phyloP scores from a whole-genome alignment of 2,888 invertebrate genomes.

The Troides aeacus region DNA sequence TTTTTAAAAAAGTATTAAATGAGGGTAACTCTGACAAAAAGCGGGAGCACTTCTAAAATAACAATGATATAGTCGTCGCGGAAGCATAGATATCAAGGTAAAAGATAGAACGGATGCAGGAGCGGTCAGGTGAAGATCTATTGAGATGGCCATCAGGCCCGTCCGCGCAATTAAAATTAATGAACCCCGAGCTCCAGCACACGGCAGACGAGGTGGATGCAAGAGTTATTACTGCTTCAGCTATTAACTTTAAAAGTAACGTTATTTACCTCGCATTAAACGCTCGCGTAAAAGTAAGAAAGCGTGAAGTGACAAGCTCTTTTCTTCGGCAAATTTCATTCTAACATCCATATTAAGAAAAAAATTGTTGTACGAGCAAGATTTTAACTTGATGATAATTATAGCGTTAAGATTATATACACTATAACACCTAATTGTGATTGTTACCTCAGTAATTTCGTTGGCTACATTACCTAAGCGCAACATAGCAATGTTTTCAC shows the following conservation, averaged over 20 bases:
- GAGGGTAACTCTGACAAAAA: background rate
- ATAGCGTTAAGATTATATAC: too few species aligned
- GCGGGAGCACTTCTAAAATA: slow-evolving; percentile 3
- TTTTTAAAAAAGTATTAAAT: background rate
- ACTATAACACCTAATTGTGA: too few species aligned
- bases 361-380: too few species aligned
- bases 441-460: too few species aligned
- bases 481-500: too few species aligned
- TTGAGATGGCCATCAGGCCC: slow-evolving; percentile 43
- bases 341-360: too few species aligned
- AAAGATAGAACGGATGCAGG: slow-evolving; percentile 31
- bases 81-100: slow-evolving; percentile 27
- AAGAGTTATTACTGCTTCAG: slow-evolving; percentile 5
- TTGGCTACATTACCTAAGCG: too few species aligned
- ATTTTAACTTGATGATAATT: too few species aligned
- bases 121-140: slow-evolving; percentile 37
- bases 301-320: background rate
- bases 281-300: background rate
- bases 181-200: slow-evolving; percentile 38
- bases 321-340: background rate
- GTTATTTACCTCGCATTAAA: background rate
- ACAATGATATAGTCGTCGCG: slow-evolving; percentile 25
- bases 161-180: slow-evolving; percentile 62
- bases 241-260: slow-evolving; percentile 9
- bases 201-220: slow-evolving; percentile 10